phyloP scores from a whole-genome alignment of 1,140 invertebrate genomes.

The Archivesica marissinica region DNA sequence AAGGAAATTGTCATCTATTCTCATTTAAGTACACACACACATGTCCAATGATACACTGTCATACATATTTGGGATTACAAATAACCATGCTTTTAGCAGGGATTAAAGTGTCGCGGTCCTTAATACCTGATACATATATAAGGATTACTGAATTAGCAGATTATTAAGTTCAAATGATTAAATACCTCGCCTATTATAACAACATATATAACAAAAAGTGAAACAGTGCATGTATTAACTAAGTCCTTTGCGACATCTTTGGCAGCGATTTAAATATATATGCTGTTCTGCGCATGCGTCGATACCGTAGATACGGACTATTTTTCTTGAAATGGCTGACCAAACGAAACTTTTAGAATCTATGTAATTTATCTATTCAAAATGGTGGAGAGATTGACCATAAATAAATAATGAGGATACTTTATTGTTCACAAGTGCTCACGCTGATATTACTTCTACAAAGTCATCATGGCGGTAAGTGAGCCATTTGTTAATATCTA shows the following conservation, averaged over 20 bases:
- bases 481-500: too few relatives aligned
- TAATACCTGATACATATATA: background rate
- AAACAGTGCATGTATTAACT: background rate
- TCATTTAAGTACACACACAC: too few relatives aligned
- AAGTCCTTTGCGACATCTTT: too few relatives aligned
- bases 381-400: constrained; percentile 24
- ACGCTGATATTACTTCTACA: background rate
- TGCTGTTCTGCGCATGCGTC: constrained; percentile 36
- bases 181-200: background rate
- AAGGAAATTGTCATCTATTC: too few relatives aligned
- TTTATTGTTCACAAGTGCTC: background rate
- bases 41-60: too few relatives aligned
- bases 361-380: background rate
- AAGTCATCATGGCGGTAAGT: constrained; percentile 25
- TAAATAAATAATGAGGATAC: constrained; percentile 12
- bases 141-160: constrained; percentile 11
- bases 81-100: too few relatives aligned
- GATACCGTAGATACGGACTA: constrained; percentile 43
- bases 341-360: background rate
- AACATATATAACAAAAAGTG: background rate
- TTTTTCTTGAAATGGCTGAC: constrained; percentile 31
- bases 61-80: too few relatives aligned
- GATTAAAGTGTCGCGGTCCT: too few relatives aligned
- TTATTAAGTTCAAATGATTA: constrained; percentile 38
- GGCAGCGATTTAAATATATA: background rate